These are phyloP conservation scores for Tetragonula clypearis DNA, from an alignment of 1,140 invertebrate species.

Conservation along the genomic window DNA sequence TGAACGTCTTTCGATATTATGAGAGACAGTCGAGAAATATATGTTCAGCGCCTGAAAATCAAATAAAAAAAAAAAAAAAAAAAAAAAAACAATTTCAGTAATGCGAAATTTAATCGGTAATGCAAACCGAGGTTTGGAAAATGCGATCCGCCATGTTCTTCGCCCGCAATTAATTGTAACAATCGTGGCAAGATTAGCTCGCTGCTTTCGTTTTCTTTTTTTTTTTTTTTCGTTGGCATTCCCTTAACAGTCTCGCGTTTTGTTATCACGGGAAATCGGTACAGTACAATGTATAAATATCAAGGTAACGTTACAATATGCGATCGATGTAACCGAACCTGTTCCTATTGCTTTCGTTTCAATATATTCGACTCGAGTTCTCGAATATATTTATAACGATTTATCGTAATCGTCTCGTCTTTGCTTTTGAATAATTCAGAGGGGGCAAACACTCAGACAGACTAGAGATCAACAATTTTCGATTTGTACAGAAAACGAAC, in stretches of 20 bases:
- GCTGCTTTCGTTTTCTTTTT: no score
- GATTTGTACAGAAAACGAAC: background rate
- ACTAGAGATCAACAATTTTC: constrained; percentile 3
- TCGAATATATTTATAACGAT: background rate
- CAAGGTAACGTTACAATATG: no score
- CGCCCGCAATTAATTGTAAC: background rate
- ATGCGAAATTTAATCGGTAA: no score
- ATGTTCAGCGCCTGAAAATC: no score
- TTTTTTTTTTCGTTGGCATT: background rate
- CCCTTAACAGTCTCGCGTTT: background rate
- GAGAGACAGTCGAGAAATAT: background rate
- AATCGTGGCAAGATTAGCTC: background rate
- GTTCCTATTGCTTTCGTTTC: background rate
- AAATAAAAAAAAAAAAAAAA: no score
- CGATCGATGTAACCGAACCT: background rate
- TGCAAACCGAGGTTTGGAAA: background rate
- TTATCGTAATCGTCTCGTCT: no score
- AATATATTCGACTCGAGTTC: no score
- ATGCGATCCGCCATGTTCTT: background rate
- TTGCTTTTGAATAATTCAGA: background rate
- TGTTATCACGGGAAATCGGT: background rate
- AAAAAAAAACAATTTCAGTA: no score
- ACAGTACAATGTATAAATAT: background rate
- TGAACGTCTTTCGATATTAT: background rate
- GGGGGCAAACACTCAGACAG: background rate